Evolutionary conservation across 2,113 vertebrate species (phyloP), one percentile per base, ranked within the genome.

Genomic region (Rhineura floridana): DNA sequence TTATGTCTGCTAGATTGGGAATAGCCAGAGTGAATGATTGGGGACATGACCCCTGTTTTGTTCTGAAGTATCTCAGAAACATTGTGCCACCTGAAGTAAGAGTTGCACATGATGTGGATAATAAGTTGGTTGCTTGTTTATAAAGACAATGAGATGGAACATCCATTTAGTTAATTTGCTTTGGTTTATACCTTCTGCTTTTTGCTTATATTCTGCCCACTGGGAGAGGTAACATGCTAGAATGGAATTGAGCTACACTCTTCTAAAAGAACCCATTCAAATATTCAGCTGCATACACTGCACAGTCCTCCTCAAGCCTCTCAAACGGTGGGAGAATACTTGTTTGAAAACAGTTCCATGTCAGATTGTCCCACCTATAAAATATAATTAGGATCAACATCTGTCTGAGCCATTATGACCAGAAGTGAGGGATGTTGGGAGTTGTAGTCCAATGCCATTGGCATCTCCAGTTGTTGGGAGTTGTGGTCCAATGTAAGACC

Each of bases 1-100:
- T 63, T 48, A 13, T 33, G n/a, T 39, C 11, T 73, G 46, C 44
- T 12, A 65, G n/a, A 65, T 65, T 81, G 77, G n/a, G 59, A 65
- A 89, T 48, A 89, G 33, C n/a, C 52, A 39, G 11, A 72, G 76
- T 72, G 65, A 89, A 63, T 89, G 79, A 89, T 81, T 89, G 88
- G 65, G 63, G 52, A 73, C n/a, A 50, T 70, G 50, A 62, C 48
- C 76, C 76, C 46, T 59, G 25, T 78, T 72, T 36, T 59, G 6
- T 11, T 4, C 65, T 72, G 52, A 63, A 72, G 42, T 39, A 73
- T 81, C 36, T 28, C 44, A 72, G 30, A 77, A 63, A 11, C 39
- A 36, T 13, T 28, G 25, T 73, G 52, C 17, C 11, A 36, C 25
- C 52, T 62, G 42, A 89, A 85, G 39, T 12, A 30, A 89, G 30